Base-by-base conservation (phyloP, 2,113 vertebrate species). In the Melanocharis versteri region DNA sequence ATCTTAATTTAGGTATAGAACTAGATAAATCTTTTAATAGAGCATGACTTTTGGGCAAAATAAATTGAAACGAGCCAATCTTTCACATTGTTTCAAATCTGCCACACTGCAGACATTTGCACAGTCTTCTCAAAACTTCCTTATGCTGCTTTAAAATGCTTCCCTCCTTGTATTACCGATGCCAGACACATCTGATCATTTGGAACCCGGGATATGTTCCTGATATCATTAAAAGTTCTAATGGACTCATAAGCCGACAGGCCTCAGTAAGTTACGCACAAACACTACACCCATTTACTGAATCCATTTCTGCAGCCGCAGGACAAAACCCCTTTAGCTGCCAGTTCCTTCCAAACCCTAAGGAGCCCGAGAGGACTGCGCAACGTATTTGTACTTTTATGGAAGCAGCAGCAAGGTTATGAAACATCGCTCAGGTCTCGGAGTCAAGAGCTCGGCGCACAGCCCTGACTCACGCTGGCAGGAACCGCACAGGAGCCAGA, bases 391-490 rank as follows among this genome's bases (percentile, higher is more conserved):
- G 90, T 58, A 64, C 87, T 95, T 83, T 76, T 83, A 83, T 21
- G 83, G 83, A 66, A 88, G 61, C 42, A 24, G 73, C 22, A n/a
- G 65, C 14, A 7, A 26, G 60, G 53, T 51, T 79, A 48, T 2
- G 77, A 51, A 76, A 22, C 57, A 37, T 2, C 2, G 5, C 48
- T 20, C 22, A 11, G 65, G 42, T 37, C 47, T 5, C 2, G 7
- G 26, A 31, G 72, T 1, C 22, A 0, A 8, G 68, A 18, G 42
- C 72, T 9, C 3, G 1, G 31, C 4, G 11, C 30, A 0, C 33
- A 35, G 69, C 75, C 15, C 65, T 18, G 89, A 10, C 70, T 37
- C 24, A 4, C 1, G 9, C 54, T 16, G 73, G 11, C 71, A 20
- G 13, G 19, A 28, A 10, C 15, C 6, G 28, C 42, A 2, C 14